Percentiles rank a stretch among this genome's conserved stretches.
Conservation (phyloP, 2,888 invertebrate genomes). For the Odontothrips loti region DNA sequence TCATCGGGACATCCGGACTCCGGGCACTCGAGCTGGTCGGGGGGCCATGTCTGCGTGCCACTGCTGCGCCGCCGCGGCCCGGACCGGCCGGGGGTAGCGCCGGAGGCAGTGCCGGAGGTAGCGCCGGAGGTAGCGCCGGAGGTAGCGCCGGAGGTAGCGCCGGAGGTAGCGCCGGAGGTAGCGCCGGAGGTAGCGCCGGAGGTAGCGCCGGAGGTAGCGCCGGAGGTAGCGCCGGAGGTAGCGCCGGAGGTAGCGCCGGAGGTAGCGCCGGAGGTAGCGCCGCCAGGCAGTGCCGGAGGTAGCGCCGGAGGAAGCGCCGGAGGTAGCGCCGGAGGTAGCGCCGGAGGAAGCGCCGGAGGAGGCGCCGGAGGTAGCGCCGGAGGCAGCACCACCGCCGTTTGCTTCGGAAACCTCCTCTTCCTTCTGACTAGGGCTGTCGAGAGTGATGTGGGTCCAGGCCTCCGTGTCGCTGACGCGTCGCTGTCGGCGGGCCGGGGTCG, state of each 20-base stretch:
- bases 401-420: not conserved
- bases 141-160: not conserved
- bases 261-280: not conserved
- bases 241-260: conserved; percentile 5
- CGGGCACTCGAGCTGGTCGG: not conserved
- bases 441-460: conserved; percentile 13
- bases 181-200: not conserved
- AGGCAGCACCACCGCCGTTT: too few relatives aligned
- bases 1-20: conserved; percentile 37
- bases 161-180: not conserved
- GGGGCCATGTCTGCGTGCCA: conserved; percentile 9
- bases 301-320: not conserved
- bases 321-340: not conserved
- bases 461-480: conserved; percentile 12
- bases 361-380: not conserved
- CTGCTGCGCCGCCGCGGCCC: conserved; percentile 6
- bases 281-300: conserved; percentile 14
- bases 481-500: not conserved
- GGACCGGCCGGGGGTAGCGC: conserved; percentile 21
- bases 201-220: not conserved
- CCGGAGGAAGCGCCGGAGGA: not conserved
- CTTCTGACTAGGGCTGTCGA: not conserved
- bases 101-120: not conserved
- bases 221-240: not conserved
- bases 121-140: not conserved